phyloP scores from a whole-genome alignment of 2,113 vertebrate species.

The Spea bombifrons region DNA sequence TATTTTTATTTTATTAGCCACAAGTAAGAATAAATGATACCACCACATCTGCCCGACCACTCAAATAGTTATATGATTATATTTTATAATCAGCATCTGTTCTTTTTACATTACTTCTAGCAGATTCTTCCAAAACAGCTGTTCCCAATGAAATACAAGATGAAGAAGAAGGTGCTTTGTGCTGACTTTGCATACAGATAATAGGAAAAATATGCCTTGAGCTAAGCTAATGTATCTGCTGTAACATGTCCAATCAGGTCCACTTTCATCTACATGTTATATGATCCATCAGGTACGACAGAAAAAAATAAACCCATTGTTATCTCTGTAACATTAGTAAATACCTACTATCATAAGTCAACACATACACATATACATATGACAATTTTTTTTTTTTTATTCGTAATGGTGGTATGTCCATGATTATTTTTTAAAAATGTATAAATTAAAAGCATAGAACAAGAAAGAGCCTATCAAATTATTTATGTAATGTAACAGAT shows the following conservation, averaged over 20 bases:
- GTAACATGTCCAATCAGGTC: constrained; percentile 17
- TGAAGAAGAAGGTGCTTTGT: not conserved
- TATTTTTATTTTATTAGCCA: no score
- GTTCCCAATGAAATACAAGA: constrained; percentile 3
- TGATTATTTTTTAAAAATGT: no score
- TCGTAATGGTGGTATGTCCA: no score
- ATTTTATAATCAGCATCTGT: not conserved
- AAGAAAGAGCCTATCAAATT: no score
- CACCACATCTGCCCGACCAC: no score
- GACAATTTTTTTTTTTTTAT: no score
- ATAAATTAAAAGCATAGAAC: no score
- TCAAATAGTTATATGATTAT: not conserved
- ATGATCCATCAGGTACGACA: constrained; percentile 9
- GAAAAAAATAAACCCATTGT: constrained; percentile 13
- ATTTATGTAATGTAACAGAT: no score
- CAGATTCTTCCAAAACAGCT: constrained; percentile 2
- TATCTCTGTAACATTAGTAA: not conserved
- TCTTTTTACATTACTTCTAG: not conserved
- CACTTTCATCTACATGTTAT: constrained; percentile 8
- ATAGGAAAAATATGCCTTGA: constrained; percentile 6
- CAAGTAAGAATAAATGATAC: no score
- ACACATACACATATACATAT: no score
- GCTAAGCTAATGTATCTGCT: constrained; percentile 10
- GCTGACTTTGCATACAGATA: not conserved
- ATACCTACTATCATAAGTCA: not conserved